Evolutionary conservation across 2,113 vertebrate species (phyloP).

Genomic region (Burhinus oedicnemus): DNA sequence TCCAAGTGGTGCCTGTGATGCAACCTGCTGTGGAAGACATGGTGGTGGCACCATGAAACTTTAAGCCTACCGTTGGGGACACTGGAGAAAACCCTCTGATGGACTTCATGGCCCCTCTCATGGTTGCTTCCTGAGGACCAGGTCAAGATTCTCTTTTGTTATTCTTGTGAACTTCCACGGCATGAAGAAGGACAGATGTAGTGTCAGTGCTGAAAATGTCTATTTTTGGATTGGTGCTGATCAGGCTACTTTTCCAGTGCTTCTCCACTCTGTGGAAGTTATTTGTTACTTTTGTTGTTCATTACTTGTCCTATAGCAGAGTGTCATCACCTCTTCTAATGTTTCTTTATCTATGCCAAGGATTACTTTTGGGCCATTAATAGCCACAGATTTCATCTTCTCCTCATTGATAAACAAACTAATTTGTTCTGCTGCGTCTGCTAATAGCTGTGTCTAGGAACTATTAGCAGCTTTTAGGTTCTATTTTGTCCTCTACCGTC

Average conservation of each 20-base stretch:
- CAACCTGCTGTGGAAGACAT: background rate
- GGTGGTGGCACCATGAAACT: background rate
- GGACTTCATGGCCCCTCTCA: background rate
- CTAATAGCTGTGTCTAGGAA: slow-evolving; percentile 60
- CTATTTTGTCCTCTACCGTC: slow-evolving; percentile 50
- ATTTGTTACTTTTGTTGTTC: slow-evolving; percentile 38
- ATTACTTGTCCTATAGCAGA: slow-evolving; percentile 8
- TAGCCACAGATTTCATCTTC: slow-evolving; percentile 50
- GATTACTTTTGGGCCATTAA: slow-evolving; percentile 59
- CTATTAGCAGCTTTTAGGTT: slow-evolving; percentile 47
- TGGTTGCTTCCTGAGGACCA: background rate
- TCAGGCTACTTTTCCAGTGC: background rate
- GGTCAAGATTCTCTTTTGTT: background rate
- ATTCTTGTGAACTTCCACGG: fast-evolving
- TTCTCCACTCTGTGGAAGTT: background rate
- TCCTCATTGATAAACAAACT: slow-evolving; percentile 58
- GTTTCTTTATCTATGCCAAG: slow-evolving; percentile 26
- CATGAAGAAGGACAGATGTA: background rate
- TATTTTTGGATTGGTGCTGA: slow-evolving; percentile 44
- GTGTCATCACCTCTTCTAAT: slow-evolving; percentile 45
- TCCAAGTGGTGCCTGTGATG: background rate
- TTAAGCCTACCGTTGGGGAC: background rate
- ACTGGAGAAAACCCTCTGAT: background rate
- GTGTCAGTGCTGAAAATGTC: background rate
- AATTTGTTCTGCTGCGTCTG: slow-evolving; percentile 37